Conservation (phyloP, 2,888 invertebrate genomes). For the Lottia scabra region DNA sequence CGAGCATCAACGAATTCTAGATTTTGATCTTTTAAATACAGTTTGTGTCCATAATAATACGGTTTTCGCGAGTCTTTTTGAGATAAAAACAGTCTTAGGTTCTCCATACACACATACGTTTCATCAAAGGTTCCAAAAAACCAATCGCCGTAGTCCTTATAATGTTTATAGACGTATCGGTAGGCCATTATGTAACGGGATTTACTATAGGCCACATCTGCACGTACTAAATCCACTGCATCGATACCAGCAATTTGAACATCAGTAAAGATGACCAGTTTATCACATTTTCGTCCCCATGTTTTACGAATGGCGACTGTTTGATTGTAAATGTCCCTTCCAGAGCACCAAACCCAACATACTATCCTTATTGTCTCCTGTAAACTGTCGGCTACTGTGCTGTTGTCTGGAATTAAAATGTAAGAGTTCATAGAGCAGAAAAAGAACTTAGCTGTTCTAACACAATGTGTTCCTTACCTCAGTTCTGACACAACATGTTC, state of each 20-base stretch:
- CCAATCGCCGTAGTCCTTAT: not conserved
- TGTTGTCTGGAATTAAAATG: not conserved
- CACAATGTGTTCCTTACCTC: too few species aligned
- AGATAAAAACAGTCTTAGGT: not conserved
- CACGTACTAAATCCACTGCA: not conserved
- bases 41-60: not conserved
- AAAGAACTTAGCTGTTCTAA: too few species aligned
- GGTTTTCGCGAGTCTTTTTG: not conserved
- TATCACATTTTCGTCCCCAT: not conserved
- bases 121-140: not conserved
- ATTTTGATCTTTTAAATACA: not conserved
- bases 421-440: too few species aligned
- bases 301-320: not conserved
- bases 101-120: not conserved
- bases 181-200: slow-evolving; percentile 1
- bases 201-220: not conserved
- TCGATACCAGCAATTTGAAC: not conserved
- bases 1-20: not conserved
- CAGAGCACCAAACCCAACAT: not conserved
- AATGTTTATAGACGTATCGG: not conserved
- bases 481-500: too few species aligned
- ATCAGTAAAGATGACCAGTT: not conserved
- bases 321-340: not conserved
- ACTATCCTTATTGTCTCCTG: not conserved
- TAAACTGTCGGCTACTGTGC: not conserved